phyloP scores from a whole-genome alignment of 2,888 invertebrate species.

The Synanthedon formicaeformis region DNA sequence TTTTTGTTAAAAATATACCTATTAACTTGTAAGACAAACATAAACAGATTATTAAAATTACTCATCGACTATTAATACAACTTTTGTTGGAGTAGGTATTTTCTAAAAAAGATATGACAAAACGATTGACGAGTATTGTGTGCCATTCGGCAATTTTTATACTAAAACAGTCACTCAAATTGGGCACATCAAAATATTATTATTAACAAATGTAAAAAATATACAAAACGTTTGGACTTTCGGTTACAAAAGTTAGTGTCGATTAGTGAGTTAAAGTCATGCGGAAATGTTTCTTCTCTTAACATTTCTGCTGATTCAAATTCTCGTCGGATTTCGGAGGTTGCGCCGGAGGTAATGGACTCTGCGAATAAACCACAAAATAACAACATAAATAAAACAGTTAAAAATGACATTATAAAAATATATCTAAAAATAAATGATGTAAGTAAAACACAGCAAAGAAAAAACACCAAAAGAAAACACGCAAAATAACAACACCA shows the following conservation, averaged over 20 bases:
- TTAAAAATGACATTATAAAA: background rate
- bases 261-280: slow-evolving; percentile 16
- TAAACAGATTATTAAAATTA: too few relatives aligned
- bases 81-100: slow-evolving; percentile 14
- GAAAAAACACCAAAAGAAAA: slow-evolving; percentile 7
- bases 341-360: slow-evolving; percentile 75
- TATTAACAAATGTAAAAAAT: slow-evolving; percentile 34
- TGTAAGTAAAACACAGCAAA: background rate
- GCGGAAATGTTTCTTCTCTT: slow-evolving; percentile 26
- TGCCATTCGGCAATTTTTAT: slow-evolving; percentile 6
- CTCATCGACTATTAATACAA: too few relatives aligned
- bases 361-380: slow-evolving; percentile 64
- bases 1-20: too few relatives aligned
- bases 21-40: too few relatives aligned
- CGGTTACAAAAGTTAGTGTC: slow-evolving; percentile 32
- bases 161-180: slow-evolving; percentile 23
- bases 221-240: slow-evolving; percentile 44
- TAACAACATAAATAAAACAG: slow-evolving; percentile 4
- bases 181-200: slow-evolving; percentile 20
- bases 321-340: slow-evolving; percentile 79
- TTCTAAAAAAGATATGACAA: slow-evolving; percentile 36
- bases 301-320: slow-evolving; percentile 77
- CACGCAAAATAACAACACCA: slow-evolving; percentile 10
- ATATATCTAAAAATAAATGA: background rate
- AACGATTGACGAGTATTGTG: slow-evolving; percentile 29